Base-by-base conservation (phyloP, 2,113 vertebrate species). In the Polyodon spathula region DNA sequence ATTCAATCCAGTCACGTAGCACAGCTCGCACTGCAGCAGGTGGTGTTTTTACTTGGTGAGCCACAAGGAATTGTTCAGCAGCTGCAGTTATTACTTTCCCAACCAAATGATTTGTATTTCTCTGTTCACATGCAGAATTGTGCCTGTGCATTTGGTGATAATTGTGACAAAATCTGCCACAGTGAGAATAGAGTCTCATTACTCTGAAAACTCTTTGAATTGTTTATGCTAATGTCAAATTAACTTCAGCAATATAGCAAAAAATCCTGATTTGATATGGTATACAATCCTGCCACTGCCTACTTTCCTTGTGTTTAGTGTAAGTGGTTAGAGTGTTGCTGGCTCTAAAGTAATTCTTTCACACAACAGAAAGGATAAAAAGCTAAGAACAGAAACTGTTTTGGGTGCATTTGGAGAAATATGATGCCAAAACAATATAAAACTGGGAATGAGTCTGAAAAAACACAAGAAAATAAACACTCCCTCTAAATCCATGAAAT, bases 191-290 rank as follows among this genome's bases (percentile, higher is more conserved):
- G 67, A 63, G 78, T 70, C 80, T 86, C 84, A 88, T 88, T 85
- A 81, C 82, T 87, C 76, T 75, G 77, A 88, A 89, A 88, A 88
- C 84, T 83, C 73, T 83, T 79, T 83, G 83, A 84, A 86, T 85
- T 88, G 86, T 88, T 88, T 85, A 86, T 77, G 73, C 76, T 82
- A 76, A 74, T 62, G 76, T 86, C 82, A 88, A 86, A 87, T 86
- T 84, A 88, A 79, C 82, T 81, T 82, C 79, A 83, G 79, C 78
- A 78, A 75, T 73, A 68, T 71, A 79, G 71, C 70, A 81, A 79
- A 77, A 75, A 66, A 72, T 51, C n/a, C 76, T 84, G 81, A 80
- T 81, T 80, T 76, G 75, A 72, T 75, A 69, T 0, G 62, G 70
- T 72, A 69, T 65, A 68, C 71, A 69, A 72, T 42, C 43, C 71